These are phyloP conservation scores for Bolinopsis microptera DNA, from an alignment of 37 sponge, comb jelly and placozoan species.

Conservation along the genomic window DNA sequence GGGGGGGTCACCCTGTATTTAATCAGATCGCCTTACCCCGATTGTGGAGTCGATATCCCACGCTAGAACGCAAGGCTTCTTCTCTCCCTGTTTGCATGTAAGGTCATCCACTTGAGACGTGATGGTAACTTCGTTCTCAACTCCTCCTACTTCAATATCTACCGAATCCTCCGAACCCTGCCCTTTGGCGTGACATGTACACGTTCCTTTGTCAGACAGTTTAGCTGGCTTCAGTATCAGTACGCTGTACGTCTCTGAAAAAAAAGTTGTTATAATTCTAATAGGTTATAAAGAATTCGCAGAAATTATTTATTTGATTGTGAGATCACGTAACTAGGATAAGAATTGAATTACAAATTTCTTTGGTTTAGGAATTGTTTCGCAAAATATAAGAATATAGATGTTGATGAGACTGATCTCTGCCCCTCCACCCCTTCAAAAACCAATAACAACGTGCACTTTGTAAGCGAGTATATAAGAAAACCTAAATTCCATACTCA, in stretches of 20 bases:
- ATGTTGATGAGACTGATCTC: too few relatives aligned
- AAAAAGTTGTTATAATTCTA: not conserved
- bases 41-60: not conserved
- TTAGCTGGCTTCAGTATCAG: conserved; percentile 15
- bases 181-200: conserved; percentile 14
- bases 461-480: too few relatives aligned
- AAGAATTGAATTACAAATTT: too few relatives aligned
- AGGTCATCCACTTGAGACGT: not conserved
- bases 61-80: not conserved
- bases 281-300: not conserved
- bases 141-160: conserved; percentile 28
- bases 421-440: too few relatives aligned
- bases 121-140: not conserved
- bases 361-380: too few relatives aligned
- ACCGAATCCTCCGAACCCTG: conserved; percentile 6
- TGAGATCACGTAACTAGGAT: too few relatives aligned
- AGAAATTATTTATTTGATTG: not conserved
- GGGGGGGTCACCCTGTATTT: too few relatives aligned
- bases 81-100: not conserved
- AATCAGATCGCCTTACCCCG: not conserved
- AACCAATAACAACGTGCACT: too few relatives aligned
- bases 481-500: not conserved
- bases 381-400: too few relatives aligned
- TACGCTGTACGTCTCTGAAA: not conserved
- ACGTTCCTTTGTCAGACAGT: not conserved